phyloP scores from a whole-genome alignment of 2,113 vertebrate genomes.

The Pionites leucogaster region DNA sequence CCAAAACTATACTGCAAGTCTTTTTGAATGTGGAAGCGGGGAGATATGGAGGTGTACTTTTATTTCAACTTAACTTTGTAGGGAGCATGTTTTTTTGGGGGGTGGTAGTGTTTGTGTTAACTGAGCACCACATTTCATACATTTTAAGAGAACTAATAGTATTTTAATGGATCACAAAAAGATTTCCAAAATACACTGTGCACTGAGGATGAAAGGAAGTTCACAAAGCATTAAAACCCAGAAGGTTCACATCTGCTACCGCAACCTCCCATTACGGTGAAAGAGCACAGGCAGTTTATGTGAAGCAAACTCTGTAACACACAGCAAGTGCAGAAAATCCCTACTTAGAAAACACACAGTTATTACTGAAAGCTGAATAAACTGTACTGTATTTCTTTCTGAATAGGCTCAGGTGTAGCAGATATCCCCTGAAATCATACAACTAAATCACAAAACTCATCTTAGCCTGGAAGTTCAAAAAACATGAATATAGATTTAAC shows the following conservation, averaged over 20 bases:
- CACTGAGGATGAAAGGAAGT: neutral
- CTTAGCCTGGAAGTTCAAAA: neutral
- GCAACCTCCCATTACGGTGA: neutral
- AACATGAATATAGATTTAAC: neutral
- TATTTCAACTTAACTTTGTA: neutral
- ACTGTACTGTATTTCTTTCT: neutral
- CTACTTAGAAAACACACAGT: neutral
- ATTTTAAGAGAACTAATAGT: neutral
- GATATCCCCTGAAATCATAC: neutral
- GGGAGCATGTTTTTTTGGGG: neutral
- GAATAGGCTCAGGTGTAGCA: neutral
- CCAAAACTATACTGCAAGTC: neutral
- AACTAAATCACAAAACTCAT: neutral
- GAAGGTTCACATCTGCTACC: neutral
- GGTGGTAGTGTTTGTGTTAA: neutral
- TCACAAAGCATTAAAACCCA: neutral
- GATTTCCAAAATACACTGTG: neutral
- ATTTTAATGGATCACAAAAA: neutral
- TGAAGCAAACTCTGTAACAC: neutral
- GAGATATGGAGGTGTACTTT: neutral
- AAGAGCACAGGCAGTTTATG: neutral
- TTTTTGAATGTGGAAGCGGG: rapidly evolving
- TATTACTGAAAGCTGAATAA: neutral
- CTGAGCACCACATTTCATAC: neutral
- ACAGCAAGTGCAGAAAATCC: neutral